Evolutionary conservation across 2,113 vertebrate genomes (phyloP).

Genomic region (Hepsetus odoe): DNA sequence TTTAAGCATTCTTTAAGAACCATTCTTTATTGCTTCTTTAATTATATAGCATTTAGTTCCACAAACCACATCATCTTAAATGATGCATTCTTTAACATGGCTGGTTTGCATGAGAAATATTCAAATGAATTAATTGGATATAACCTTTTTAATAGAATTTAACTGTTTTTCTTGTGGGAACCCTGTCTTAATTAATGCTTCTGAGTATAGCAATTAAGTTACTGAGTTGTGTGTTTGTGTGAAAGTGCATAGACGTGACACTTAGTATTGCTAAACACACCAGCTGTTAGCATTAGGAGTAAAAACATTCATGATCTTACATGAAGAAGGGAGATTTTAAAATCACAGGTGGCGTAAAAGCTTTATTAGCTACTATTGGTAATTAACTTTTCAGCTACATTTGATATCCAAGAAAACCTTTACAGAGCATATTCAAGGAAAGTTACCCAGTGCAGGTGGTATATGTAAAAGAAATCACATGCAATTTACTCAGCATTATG

Average conservation of each 20-base stretch:
- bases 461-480: not conserved
- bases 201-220: not conserved
- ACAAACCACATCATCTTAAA: not conserved
- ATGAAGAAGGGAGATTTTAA: not conserved
- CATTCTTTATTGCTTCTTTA: not conserved
- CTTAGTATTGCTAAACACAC: slow-evolving; percentile 50
- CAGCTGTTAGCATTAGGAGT: not conserved
- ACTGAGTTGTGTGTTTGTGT: not conserved
- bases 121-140: no score
- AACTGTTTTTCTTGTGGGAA: not conserved
- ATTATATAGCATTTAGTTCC: not conserved
- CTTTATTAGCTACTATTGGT: slow-evolving; percentile 12
- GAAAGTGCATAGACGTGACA: slow-evolving; percentile 40
- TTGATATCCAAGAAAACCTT: not conserved
- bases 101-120: not conserved
- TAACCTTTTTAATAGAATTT: not conserved
- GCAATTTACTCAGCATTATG: slow-evolving; percentile 57
- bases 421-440: slow-evolving; percentile 5
- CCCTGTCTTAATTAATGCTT: not conserved
- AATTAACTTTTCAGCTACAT: not conserved
- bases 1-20: not conserved
- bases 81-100: slow-evolving; percentile 3
- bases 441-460: not conserved
- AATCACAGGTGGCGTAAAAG: slow-evolving; percentile 29
- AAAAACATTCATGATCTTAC: not conserved